A percentile compares a stretch with the other conserved stretches of the same genome.
Conservation (phyloP, 2,113 vertebrate genomes). For the Chaetorhynchus papuensis region DNA sequence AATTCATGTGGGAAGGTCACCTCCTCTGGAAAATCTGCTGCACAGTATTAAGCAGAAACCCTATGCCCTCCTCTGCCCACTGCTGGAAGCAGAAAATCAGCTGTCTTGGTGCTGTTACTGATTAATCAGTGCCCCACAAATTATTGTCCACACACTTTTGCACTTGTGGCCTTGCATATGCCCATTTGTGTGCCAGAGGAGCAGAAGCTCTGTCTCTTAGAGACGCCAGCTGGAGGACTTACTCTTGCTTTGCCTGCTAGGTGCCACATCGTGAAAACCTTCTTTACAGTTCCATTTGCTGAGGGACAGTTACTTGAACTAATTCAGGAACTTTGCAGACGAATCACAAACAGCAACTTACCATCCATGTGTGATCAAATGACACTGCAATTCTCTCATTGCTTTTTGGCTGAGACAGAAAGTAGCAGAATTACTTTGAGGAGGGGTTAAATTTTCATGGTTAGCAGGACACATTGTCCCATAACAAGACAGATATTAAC, state of each 20-base stretch:
- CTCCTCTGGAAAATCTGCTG: neutral
- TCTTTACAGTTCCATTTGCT: neutral
- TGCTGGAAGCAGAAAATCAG: neutral
- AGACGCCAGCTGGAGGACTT: neutral
- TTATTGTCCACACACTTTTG: neutral
- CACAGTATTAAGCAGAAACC: neutral
- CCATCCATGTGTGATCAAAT: neutral
- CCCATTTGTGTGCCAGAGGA: neutral
- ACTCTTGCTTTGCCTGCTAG: neutral
- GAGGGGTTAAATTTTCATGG: neutral
- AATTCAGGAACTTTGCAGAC: neutral
- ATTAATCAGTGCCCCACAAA: neutral
- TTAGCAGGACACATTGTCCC: neutral
- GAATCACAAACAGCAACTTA: neutral
- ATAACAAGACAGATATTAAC: neutral
- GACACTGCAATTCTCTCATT: neutral
- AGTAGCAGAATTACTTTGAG: neutral
- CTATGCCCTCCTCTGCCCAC: neutral
- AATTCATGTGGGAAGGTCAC: neutral
- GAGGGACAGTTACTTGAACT: neutral
- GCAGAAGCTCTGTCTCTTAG: neutral
- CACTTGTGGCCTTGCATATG: neutral
- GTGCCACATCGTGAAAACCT: neutral
- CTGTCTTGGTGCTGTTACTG: neutral
- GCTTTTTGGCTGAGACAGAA: neutral